These are phyloP conservation scores for Ormyrus labotus DNA, from an alignment of 2,888 invertebrate species.

Conservation along the genomic window DNA sequence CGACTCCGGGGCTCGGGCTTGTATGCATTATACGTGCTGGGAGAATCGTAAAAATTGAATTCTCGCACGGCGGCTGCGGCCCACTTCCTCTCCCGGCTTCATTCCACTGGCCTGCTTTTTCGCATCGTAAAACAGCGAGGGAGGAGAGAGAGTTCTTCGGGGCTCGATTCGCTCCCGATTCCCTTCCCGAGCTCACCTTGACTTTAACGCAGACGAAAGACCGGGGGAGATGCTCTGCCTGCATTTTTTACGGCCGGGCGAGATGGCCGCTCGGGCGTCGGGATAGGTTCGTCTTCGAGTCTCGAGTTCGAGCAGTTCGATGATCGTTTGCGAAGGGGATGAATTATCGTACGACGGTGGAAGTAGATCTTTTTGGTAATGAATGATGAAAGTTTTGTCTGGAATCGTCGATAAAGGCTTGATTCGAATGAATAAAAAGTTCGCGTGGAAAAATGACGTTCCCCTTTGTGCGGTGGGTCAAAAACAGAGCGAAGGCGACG, in stretches of 20 bases:
- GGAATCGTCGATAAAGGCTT: no score
- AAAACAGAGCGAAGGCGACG: conserved; percentile 25
- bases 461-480: conserved; percentile 22
- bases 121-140: conserved; percentile 21
- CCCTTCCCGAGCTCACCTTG: not conserved
- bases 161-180: conserved; percentile 11
- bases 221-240: not conserved
- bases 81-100: conserved; percentile 10
- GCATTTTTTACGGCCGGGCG: conserved; percentile 30
- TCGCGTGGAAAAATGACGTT: conserved; percentile 17
- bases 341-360: no score
- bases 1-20: not conserved
- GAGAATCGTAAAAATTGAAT: conserved; percentile 45
- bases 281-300: no score
- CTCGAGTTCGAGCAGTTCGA: no score
- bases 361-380: no score
- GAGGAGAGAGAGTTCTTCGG: not conserved
- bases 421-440: not conserved
- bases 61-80: not conserved
- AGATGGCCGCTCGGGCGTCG: no score
- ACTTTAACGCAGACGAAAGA: conserved; percentile 1
- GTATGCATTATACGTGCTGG: conserved; percentile 22
- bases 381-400: no score
- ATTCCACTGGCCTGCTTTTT: conserved; percentile 44
- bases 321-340: no score